Conservation (phyloP, 2,113 vertebrate genomes). For the Takifugu bimaculatus region DNA sequence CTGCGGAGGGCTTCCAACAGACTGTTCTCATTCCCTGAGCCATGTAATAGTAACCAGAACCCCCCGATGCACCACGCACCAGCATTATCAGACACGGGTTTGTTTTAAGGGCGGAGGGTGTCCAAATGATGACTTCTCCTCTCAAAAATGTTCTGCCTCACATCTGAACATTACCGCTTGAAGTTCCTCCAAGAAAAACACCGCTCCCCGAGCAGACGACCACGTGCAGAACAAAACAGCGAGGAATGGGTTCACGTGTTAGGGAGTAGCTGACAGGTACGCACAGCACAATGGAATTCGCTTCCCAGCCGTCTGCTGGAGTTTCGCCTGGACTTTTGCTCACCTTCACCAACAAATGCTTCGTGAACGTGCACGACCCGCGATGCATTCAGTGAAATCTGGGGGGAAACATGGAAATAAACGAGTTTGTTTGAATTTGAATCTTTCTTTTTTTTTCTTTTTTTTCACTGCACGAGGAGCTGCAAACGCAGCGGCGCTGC, state of each 20-base stretch:
- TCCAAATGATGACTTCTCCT: constrained; percentile 26
- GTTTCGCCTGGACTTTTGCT: too few relatives aligned
- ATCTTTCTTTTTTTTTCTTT: too few relatives aligned
- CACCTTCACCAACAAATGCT: too few relatives aligned
- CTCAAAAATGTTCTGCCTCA: constrained; percentile 17
- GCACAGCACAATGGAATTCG: not conserved
- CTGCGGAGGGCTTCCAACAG: not conserved
- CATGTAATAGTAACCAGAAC: not conserved
- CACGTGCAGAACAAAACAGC: constrained; percentile 35
- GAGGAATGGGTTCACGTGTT: not conserved
- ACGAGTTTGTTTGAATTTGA: too few relatives aligned
- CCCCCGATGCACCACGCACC: not conserved
- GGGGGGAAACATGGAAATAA: too few relatives aligned
- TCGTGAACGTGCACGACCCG: too few relatives aligned
- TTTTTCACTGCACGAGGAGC: too few relatives aligned
- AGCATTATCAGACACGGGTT: not conserved
- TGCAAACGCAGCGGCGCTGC: too few relatives aligned
- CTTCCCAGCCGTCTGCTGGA: not conserved
- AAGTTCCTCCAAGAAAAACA: not conserved
- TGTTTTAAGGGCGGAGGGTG: not conserved
- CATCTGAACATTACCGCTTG: not conserved
- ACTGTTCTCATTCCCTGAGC: constrained; percentile 16
- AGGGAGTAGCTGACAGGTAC: constrained; percentile 13
- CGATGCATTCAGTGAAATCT: too few relatives aligned
- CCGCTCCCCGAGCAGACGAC: not conserved